These are phyloP conservation scores for Andrena bicolor DNA, from an alignment of 2,888 invertebrate genomes.

Conservation along the genomic window DNA sequence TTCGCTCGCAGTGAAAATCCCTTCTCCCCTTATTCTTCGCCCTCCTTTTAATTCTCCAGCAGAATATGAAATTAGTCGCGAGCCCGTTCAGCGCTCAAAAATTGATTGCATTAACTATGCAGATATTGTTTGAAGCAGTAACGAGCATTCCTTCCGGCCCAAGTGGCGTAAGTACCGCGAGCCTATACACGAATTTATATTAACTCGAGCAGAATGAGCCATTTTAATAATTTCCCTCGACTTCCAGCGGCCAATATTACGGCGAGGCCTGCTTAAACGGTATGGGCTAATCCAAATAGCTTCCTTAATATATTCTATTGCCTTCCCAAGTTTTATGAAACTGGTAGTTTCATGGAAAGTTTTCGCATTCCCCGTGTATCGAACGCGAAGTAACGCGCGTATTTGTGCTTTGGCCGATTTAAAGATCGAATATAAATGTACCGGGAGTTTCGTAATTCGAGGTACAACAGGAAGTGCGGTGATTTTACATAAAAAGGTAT, in stretches of 20 bases:
- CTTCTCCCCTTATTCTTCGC: constrained; percentile 30
- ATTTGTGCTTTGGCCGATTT: constrained; percentile 6
- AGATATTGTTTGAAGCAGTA: constrained; percentile 52
- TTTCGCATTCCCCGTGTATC: constrained; percentile 8
- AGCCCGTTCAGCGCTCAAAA: constrained; percentile 22
- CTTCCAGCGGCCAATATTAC: constrained; percentile 26
- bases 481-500: too few relatives aligned
- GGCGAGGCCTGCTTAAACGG: background rate
- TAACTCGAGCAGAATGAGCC: constrained; percentile 40
- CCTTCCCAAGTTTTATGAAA: constrained; percentile 27
- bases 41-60: constrained; percentile 44
- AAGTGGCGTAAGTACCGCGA: constrained; percentile 25
- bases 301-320: constrained; percentile 34
- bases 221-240: constrained; percentile 30
- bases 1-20: constrained; percentile 28
- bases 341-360: constrained; percentile 8
- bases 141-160: constrained; percentile 24
- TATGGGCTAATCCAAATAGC: constrained; percentile 25
- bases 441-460: too few relatives aligned
- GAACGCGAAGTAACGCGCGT: constrained; percentile 20
- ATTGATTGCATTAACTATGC: constrained; percentile 60
- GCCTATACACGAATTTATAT: constrained; percentile 48
- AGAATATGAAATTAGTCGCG: constrained; percentile 63
- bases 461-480: too few relatives aligned
- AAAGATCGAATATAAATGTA: constrained; percentile 19